Evolutionary conservation across 2,888 invertebrate species (phyloP), one percentile per base, ranked within the genome.

Genomic region (Stenodera caucasica): DNA sequence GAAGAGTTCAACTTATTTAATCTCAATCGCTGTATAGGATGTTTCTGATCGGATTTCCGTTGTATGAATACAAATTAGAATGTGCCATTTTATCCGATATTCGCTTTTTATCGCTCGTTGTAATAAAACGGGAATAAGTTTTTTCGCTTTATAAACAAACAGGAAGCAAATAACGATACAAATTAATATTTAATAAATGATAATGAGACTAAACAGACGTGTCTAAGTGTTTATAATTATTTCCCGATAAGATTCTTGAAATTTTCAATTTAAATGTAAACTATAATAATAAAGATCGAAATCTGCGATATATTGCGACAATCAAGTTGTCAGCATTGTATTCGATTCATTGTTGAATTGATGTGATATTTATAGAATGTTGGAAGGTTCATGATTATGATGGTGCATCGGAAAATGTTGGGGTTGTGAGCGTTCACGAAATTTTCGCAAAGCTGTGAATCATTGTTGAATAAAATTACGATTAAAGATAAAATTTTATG

Each of bases 31-130:
- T 53, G 53, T 57, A 50, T 30, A 51, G 60, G 53, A 50, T 57
- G 57, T 57, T 62, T 56, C 58, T 62, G 62, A 62, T 62, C 62
- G 62, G 62, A 62, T 62, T 62, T 58, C 52, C 58, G 55, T 58
- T 54, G 61, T 56, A 58, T 62, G 62, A 62, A 62, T 62, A 62
- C 62, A 62, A 62, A 62, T 62, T 62, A 58, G 58, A 32, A 35
- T 23, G 49, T 21, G 35, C 35, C 56, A 56, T n/a, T 51, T 61
- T 54, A 58, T 58, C 55, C 29, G 57, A 55, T 55, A 49, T 55
- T 61, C 52, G n/a, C 54, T 53, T 54, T 56, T 35, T 45, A 45
- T 45, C 45, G 45, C 1, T 21, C 21, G 45, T 45, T 45, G 40
- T 45, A 15, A 45, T 45, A 18, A 12, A 11, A 21, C 11, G 3